Percentiles rank a stretch among this genome's conserved stretches.
Conservation (phyloP, 2,113 vertebrate species). For the Pangasianodon hypophthalmus region DNA sequence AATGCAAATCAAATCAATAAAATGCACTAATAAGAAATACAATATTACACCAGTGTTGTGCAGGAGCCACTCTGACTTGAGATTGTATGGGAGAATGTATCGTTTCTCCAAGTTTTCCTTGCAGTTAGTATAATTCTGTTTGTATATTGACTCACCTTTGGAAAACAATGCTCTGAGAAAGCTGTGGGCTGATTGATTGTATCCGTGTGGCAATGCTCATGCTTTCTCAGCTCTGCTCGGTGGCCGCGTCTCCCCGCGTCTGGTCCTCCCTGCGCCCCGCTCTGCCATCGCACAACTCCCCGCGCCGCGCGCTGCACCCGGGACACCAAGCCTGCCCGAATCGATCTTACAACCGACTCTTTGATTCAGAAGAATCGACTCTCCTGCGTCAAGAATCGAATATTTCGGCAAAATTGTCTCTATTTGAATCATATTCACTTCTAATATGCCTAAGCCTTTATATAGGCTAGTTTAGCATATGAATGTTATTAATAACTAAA, state of each 20-base stretch:
- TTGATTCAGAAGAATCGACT: conserved; percentile 16
- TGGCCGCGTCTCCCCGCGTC: not conserved
- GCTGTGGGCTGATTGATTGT: not conserved
- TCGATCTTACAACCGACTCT: not conserved
- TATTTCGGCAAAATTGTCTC: not conserved
- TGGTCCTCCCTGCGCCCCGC: not conserved
- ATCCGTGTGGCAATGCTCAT: conserved; percentile 1
- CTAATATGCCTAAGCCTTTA: not conserved
- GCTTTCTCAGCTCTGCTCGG: conserved; percentile 6
- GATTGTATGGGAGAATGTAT: not conserved
- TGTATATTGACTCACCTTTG: conserved; percentile 7
- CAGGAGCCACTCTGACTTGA: not conserved
- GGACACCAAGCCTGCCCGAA: not conserved
- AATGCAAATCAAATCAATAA: not conserved
- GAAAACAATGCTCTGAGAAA: conserved; percentile 2
- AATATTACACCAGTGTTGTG: not conserved
- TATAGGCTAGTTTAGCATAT: not conserved
- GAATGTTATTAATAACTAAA: not conserved
- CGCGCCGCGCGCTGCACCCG: not conserved
- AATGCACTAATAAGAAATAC: not conserved
- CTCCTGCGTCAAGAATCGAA: conserved; percentile 40
- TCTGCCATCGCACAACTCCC: conserved; percentile 19
- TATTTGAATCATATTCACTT: not conserved
- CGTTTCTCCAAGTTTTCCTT: not conserved
- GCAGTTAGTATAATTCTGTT: not conserved